Evolutionary conservation across 2,797 vertebrate species (phyloP).

Genomic region (Dicrostonyx torquatus): DNA sequence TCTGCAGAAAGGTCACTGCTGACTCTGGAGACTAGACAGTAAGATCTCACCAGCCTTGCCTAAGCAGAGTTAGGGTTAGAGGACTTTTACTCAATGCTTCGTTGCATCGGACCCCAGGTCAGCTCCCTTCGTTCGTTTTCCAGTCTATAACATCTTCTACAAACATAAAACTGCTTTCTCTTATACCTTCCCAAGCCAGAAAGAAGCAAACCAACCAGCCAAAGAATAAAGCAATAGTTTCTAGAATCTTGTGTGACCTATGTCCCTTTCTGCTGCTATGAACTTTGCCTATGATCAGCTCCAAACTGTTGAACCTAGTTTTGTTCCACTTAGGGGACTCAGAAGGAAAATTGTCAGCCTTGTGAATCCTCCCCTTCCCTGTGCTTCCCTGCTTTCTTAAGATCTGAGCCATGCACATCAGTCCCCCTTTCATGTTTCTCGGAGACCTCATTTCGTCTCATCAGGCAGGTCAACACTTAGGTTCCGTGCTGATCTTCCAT

Average conservation of each 20-base stretch:
- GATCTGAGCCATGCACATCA: conserved; percentile 54
- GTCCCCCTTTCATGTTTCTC: conserved; percentile 49
- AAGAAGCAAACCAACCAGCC: not conserved
- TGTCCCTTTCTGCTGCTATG: fast-evolving
- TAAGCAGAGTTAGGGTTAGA: not conserved
- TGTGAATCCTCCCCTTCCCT: not conserved
- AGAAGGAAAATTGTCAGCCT: not conserved
- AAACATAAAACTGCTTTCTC: not conserved
- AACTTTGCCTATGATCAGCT: not conserved
- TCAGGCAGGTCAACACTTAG: not conserved
- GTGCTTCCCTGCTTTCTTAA: conserved; percentile 21
- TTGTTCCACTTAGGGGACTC: conserved; percentile 23
- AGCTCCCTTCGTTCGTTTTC: not conserved
- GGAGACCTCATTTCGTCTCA: conserved; percentile 46
- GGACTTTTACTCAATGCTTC: not conserved
- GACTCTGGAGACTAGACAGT: not conserved
- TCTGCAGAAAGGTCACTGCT: not conserved
- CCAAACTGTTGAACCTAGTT: conserved; percentile 11
- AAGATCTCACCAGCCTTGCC: not conserved
- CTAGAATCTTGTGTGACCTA: not conserved
- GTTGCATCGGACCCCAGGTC: not conserved
- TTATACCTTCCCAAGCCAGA: not conserved
- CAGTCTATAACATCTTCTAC: not conserved
- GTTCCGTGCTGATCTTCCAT: conserved; percentile 26
- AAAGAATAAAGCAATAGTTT: not conserved